Evolutionary conservation across 1,140 invertebrate genomes (phyloP), one percentile per base, ranked within the genome.

Genomic region (Holcopasites calliopsidis): DNA sequence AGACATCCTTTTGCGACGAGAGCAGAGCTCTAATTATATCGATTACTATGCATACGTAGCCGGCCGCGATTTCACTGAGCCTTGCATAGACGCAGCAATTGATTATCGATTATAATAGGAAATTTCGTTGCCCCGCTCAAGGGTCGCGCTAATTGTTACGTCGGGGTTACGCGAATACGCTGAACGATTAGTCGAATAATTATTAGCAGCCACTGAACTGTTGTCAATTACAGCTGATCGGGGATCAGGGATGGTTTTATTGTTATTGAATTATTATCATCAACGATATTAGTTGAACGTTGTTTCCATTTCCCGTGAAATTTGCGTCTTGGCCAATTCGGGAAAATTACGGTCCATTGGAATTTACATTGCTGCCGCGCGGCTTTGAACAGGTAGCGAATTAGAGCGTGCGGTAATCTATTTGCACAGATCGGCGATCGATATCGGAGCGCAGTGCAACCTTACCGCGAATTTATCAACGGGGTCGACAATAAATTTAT

Each of bases 11-110:
- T 69, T 61, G 26, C 58, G 31, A 33, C 10, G 18, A 47, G 28
- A 54, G 31, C 44, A 70, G 47, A 71, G 68, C 55, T 47, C 75
- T 72, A 77, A 77, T 77, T 77, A n/a, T n/a, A 77, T 77, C 75
- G 75, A 77, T 77, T 77, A 77, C 72, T 72, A 77, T 42, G 73
- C 64, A 23, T 60, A 69, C 52, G 28, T 72, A 55, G 35, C 38
- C 13, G 58, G 57, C 26, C 40, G 57, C 26, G 68, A 76, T 64
- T 44, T 61, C 57, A 21, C 50, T 33, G 60, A 62, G 42, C 57
- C 38, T 54, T 54, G 50, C 71, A 65, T 47, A 55, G 50, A 66
- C 71, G 44, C 21, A 66, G 0, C 26, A 5, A 28, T 38, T 44
- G 58, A 38, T 26, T 40, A 66, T 65, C 71, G 50, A 66, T 44